These are phyloP conservation scores for Phylloscopus trochilus DNA, from an alignment of 2,113 vertebrate species.

Conservation along the genomic window DNA sequence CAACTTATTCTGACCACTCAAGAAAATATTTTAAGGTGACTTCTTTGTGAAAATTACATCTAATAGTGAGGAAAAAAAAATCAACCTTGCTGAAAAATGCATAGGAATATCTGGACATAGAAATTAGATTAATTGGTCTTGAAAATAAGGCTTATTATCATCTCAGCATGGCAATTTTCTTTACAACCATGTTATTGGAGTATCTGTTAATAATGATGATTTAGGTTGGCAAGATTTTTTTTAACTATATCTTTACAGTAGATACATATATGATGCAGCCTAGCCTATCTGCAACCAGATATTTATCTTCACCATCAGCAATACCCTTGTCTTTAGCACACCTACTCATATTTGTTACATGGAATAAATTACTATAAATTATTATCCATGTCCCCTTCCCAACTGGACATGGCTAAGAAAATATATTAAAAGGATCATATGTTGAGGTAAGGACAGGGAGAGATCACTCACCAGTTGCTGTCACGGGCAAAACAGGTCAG, in stretches of 20 bases:
- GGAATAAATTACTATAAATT: background rate
- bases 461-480: background rate
- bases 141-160: background rate
- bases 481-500: background rate
- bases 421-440: background rate
- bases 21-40: background rate
- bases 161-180: background rate
- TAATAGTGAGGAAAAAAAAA: background rate
- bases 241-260: background rate
- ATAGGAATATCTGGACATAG: background rate
- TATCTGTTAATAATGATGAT: background rate
- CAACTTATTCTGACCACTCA: background rate
- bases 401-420: background rate
- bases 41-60: background rate
- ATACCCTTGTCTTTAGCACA: background rate
- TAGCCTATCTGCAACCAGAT: background rate
- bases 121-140: background rate
- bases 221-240: background rate
- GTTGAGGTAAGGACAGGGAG: fast-evolving
- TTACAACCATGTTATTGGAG: background rate
- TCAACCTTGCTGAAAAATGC: background rate
- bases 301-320: background rate
- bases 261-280: background rate
- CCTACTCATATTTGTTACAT: background rate
- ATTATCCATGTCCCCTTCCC: too few species aligned